Conservation (phyloP, 2,888 invertebrate genomes). For the Dyspetes luteomarginatus region DNA sequence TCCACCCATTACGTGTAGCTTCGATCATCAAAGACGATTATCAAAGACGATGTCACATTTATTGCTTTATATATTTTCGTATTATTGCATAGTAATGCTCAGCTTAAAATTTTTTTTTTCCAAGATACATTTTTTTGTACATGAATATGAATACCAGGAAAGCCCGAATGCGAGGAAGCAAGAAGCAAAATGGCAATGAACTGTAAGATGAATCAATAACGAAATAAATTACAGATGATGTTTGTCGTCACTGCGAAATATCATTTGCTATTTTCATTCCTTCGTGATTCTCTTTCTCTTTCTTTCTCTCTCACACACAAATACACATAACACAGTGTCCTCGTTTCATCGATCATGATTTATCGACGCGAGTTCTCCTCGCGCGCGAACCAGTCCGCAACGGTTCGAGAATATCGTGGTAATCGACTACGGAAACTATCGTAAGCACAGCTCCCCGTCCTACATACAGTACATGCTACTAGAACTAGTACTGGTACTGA, state of each 20-base stretch:
- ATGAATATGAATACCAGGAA: too few species aligned
- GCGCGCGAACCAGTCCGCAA: constrained; percentile 24
- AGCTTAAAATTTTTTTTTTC: too few species aligned
- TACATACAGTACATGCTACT: too few species aligned
- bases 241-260: constrained; percentile 44
- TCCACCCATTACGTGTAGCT: constrained; percentile 1
- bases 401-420: constrained; percentile 62
- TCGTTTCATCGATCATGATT: constrained; percentile 66
- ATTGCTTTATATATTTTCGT: constrained; percentile 62
- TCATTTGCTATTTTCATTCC: constrained; percentile 59
- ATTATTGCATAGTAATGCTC: constrained; percentile 51
- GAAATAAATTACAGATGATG: constrained; percentile 16
- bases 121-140: too few species aligned
- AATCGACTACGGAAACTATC: constrained; percentile 64
- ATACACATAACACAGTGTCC: constrained; percentile 48
- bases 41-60: constrained; percentile 61
- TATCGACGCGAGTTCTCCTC: constrained; percentile 57
- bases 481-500: too few species aligned
- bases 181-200: too few species aligned
- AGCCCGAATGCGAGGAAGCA: too few species aligned
- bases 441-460: constrained; percentile 48
- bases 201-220: too few species aligned
- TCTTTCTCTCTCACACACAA: constrained; percentile 10
- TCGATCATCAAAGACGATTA: constrained; percentile 46
- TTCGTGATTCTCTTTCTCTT: constrained; percentile 31